Evolutionary conservation across 2,888 invertebrate species (phyloP), one percentile per base, ranked within the genome.

Genomic region (Agrochola macilenta): DNA sequence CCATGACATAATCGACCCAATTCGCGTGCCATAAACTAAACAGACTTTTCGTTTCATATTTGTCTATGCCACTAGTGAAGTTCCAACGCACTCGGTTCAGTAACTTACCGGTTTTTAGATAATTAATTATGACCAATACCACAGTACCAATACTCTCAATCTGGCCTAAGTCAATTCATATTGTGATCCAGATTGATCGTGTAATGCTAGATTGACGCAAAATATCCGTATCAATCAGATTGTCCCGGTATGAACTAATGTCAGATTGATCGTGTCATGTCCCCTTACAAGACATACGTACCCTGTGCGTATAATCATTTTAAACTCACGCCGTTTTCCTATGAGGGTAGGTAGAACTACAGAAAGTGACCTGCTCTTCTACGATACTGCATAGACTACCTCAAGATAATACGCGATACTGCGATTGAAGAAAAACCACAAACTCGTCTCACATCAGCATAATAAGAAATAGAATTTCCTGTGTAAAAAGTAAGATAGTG

Each of bases 1-100:
- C 97, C 97, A 97, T 97, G 97, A 97, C 97, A 97, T 97, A 97
- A 97, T 97, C 97, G 96, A 96, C 96, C 96, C 96, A 95, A 94
- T 93, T 95, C 93, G 87, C 90, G 85, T 85, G 90, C 92, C 95
- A 95, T 91, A 94, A 92, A 93, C 92, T 93, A 93, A 81, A 82
- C 82, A 89, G 83, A 89, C 66, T 81, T 86, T 88, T 87, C 85
- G 74, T 88, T 90, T 85, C 84, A 84, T 79, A 87, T 74, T 90
- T 89, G 88, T 92, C 91, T 91, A 84, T 93, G 90, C 49, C 71
- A 71, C 60, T 91, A 92, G 91, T 89, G 91, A 81, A 82, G 91
- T 79, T 3, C 30, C n/a, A 30, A 66, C 20, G 3, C 4, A 43
- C 3, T 46, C n/a, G 23, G 14, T 52, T 52, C 20, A 35, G 35